A percentile compares a stretch with the other conserved stretches of the same genome.
Evolutionary conservation across 2,797 vertebrate species (phyloP).

Genomic region (Thripadectes ignobilis): DNA sequence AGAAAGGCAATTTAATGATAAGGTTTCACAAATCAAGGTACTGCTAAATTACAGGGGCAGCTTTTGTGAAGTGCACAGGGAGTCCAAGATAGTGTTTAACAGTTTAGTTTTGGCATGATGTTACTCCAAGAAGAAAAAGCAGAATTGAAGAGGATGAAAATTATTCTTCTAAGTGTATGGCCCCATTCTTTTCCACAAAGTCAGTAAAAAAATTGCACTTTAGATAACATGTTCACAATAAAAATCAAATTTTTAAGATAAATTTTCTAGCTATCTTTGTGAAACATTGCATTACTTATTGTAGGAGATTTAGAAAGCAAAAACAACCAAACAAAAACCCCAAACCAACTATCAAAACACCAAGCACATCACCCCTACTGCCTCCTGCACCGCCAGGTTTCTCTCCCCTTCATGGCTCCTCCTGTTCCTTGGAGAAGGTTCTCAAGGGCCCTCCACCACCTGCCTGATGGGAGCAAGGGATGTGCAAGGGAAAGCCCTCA

Average conservation of each 20-base stretch:
- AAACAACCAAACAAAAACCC: accelerated
- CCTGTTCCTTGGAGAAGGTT: neutral
- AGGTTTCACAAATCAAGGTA: neutral
- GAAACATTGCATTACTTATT: neutral
- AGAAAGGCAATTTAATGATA: slow-evolving; percentile 5
- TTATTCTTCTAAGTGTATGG: neutral
- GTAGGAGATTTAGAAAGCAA: neutral
- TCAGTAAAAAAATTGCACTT: neutral
- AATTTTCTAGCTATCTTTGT: neutral
- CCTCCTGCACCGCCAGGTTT: neutral
- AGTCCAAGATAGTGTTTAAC: neutral
- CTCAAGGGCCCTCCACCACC: accelerated
- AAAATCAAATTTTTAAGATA: neutral
- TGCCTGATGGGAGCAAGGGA: neutral
- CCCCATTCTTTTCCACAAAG: neutral
- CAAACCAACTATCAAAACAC: neutral
- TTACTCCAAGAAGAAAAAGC: neutral
- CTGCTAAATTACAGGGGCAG: neutral
- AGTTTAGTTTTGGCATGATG: neutral
- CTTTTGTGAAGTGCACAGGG: neutral
- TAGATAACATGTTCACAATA: neutral
- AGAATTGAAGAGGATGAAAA: neutral
- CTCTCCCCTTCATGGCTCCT: neutral
- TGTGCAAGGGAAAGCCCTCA: accelerated
- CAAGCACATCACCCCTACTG: neutral